Evolutionary conservation across 2,888 invertebrate species (phyloP), one percentile per base, ranked within the genome.

Genomic region (Pimpla rufipes): DNA sequence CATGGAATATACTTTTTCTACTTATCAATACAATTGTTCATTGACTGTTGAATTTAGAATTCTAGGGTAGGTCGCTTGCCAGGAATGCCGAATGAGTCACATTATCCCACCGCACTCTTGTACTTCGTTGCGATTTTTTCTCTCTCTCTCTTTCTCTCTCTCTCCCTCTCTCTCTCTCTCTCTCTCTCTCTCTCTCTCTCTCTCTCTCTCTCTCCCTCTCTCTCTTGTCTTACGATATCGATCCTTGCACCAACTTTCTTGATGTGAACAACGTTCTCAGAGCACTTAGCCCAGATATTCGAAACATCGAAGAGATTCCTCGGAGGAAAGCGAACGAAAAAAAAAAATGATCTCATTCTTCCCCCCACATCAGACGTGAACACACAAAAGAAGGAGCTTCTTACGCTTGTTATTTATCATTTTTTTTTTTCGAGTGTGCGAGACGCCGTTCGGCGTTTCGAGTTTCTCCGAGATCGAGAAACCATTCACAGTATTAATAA

Each of bases 61-160:
- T 71, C 50, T 83, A 86, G 79, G 86, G 81, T 90, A 89, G 87
- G 87, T 80, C 86, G 91, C 91, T 92, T 91, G 90, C 88, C 85
- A 89, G 86, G 91, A 91, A 92, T 92, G 92, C 89, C 88, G 88
- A 90, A 83, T 90, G 92, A 91, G 90, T 87, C 85, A 88, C 85
- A 88, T 84, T 87, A 86, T 83, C 89, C 88, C 83, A 91, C n/a
- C n/a, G 91, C 92, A 91, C 91, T 85, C 71, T 87, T 85, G 82
- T 42, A 79, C 84, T 85, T 57, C 71, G 79, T 85, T 81, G 42
- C 35, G 66, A 85, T 79, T 85, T 81, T 81, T 73, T 86, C 74
- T 77, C 70, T 83, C 85, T 86, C 83, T 84, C 57, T 42, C 40
- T 77, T 47, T 52, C 52, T n/a, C n/a, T n/a, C n/a, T n/a, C n/a